A percentile compares a stretch with the other conserved stretches of the same genome.
Evolutionary conservation across 2,797 vertebrate species (phyloP).

Genomic region (Notolepis coatsorum): DNA sequence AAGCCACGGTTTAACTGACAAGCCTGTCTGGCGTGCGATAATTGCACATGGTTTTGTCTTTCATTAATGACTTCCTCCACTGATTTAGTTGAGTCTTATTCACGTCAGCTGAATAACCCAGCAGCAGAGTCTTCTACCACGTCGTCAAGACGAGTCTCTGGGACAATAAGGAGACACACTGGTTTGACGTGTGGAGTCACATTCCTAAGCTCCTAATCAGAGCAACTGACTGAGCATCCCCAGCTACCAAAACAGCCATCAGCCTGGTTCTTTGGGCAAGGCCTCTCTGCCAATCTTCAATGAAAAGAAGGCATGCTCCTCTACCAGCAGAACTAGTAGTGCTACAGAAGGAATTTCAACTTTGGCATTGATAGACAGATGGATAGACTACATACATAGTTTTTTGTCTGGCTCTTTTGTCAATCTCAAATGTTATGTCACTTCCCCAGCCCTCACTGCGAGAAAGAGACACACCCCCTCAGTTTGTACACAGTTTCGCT

Average conservation of each 20-base stretch:
- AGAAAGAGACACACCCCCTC: too few relatives aligned
- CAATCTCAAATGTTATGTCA: too few relatives aligned
- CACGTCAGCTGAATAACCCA: not conserved
- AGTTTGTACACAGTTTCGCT: too few relatives aligned
- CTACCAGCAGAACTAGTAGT: too few relatives aligned
- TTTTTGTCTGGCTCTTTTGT: too few relatives aligned
- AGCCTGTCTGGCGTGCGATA: not conserved
- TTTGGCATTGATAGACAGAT: too few relatives aligned
- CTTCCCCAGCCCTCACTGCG: too few relatives aligned
- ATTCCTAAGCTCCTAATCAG: conserved; percentile 46
- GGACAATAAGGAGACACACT: conserved; percentile 21
- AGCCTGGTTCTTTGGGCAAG: too few relatives aligned
- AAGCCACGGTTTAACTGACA: not conserved
- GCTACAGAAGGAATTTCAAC: too few relatives aligned
- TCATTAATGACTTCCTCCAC: not conserved
- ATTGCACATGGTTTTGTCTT: not conserved
- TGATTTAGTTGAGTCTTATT: conserved; percentile 12
- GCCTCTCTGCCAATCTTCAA: too few relatives aligned
- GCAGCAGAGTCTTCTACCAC: not conserved
- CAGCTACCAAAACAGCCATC: not conserved
- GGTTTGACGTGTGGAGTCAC: conserved; percentile 53
- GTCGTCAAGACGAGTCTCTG: not conserved
- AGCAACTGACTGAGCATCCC: conserved; percentile 1
- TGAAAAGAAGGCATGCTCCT: too few relatives aligned
- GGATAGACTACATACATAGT: too few relatives aligned